Conservation (phyloP, 2,797 vertebrate species). For the Chaenodraco wilsoni region DNA sequence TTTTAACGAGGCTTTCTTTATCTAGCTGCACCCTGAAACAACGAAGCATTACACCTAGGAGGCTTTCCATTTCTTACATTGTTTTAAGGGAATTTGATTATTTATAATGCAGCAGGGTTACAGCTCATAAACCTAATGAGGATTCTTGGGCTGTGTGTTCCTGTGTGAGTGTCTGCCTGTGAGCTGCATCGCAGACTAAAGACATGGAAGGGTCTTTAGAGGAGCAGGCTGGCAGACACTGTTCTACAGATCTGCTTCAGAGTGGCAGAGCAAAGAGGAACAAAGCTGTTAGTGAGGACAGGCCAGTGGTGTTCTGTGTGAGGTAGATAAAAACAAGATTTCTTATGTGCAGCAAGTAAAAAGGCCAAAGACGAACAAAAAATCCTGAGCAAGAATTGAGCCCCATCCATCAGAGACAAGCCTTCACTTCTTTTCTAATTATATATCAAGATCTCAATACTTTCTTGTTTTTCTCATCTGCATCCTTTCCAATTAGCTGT, state of each 20-base stretch:
- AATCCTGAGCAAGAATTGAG: neutral
- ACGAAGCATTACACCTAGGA: conserved; percentile 46
- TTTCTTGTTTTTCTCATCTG: neutral
- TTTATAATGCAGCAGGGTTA: conserved; percentile 72
- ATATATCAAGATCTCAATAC: neutral
- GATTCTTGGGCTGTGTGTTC: conserved; percentile 41
- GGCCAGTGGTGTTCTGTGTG: conserved; percentile 27
- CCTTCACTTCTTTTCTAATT: neutral
- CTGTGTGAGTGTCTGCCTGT: conserved; percentile 20
- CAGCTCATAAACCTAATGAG: conserved; percentile 75
- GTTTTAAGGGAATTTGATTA: conserved; percentile 68
- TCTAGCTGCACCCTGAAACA: conserved; percentile 44
- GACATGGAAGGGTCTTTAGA: conserved; percentile 54
- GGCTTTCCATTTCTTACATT: conserved; percentile 54
- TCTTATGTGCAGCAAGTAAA: conserved; percentile 12
- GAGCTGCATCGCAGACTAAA: conserved; percentile 55
- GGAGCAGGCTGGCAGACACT: conserved; percentile 53
- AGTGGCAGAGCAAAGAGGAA: conserved; percentile 51
- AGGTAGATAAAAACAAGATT: conserved; percentile 16
- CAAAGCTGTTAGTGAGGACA: conserved; percentile 36
- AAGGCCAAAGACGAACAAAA: neutral
- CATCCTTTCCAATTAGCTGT: neutral
- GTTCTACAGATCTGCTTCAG: conserved; percentile 61
- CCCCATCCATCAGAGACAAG: neutral
- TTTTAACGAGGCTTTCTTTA: conserved; percentile 47